Percentiles rank a stretch among this genome's conserved stretches.
phyloP scores from a whole-genome alignment of 2,797 vertebrate species.

The Centroberyx gerrardi region DNA sequence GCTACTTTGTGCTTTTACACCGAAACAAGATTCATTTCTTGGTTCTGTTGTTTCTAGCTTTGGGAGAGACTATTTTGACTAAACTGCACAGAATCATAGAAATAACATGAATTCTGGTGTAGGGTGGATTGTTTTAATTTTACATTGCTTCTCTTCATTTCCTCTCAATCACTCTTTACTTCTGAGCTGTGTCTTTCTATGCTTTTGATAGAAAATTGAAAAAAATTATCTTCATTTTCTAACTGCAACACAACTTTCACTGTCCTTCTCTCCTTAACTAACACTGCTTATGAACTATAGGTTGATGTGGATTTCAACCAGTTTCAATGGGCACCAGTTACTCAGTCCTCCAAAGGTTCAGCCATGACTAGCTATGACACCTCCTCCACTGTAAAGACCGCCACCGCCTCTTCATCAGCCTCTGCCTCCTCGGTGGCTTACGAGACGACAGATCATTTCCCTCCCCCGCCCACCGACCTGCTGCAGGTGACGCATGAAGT shows the following conservation, averaged over 20 bases:
- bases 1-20: constrained; percentile 31
- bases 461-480: constrained; percentile 81
- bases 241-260: constrained; percentile 35
- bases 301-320: constrained; percentile 89
- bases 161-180: neutral
- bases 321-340: constrained; percentile 85
- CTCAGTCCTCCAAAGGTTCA: constrained; percentile 80
- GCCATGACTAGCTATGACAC: constrained; percentile 75
- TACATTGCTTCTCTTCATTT: neutral
- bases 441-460: constrained; percentile 82
- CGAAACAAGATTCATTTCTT: constrained; percentile 17
- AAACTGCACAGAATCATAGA: neutral
- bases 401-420: constrained; percentile 59
- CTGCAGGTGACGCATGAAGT: constrained; percentile 79
- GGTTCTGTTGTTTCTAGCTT: constrained; percentile 2
- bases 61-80: neutral
- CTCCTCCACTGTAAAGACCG: constrained; percentile 66
- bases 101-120: neutral
- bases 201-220: constrained; percentile 2
- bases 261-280: constrained; percentile 67
- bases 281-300: constrained; percentile 74
- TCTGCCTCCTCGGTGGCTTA: constrained; percentile 63
- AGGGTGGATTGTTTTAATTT: neutral
- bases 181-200: constrained; percentile 1
- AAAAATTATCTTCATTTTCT: constrained; percentile 8